Evolutionary conservation across 2,113 vertebrate species (phyloP).

Genomic region (Misgurnus anguillicaudatus): DNA sequence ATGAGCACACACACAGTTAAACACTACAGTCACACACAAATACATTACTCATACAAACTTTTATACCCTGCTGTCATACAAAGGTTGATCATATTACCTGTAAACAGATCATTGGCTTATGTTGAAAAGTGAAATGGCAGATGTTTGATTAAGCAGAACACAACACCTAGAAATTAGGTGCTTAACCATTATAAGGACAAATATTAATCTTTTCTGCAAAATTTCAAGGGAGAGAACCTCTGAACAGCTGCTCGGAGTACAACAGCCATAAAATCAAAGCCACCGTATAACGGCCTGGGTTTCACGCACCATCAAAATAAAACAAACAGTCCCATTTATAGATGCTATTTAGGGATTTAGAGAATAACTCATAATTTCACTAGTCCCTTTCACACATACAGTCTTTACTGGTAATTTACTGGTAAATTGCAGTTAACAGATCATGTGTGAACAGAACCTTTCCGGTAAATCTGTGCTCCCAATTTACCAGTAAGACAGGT

Average conservation of each 20-base stretch:
- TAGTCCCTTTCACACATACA: too few species aligned
- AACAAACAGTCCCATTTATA: constrained; percentile 15
- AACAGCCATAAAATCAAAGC: not conserved
- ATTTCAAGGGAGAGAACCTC: constrained; percentile 7
- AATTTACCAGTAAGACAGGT: too few species aligned
- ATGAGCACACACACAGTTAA: constrained; percentile 63
- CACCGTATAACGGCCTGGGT: not conserved
- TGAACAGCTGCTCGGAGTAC: constrained; percentile 1
- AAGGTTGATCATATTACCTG: constrained; percentile 68
- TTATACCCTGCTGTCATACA: constrained; percentile 37
- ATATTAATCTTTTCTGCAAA: constrained; percentile 26
- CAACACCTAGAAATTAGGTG: constrained; percentile 37
- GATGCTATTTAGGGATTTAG: not conserved
- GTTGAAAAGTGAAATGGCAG: constrained; percentile 65
- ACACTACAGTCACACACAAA: constrained; percentile 54
- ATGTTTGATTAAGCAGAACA: constrained; percentile 56
- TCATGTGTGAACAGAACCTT: too few species aligned
- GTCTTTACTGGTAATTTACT: too few species aligned
- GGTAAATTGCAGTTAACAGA: too few species aligned
- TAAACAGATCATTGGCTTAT: constrained; percentile 73
- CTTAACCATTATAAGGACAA: constrained; percentile 38
- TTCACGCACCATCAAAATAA: not conserved
- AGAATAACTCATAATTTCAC: not conserved
- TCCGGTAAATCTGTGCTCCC: too few species aligned
- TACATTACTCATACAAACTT: constrained; percentile 48